phyloP scores from a whole-genome alignment of 2,888 invertebrate species.

The Mimas tiliae region DNA sequence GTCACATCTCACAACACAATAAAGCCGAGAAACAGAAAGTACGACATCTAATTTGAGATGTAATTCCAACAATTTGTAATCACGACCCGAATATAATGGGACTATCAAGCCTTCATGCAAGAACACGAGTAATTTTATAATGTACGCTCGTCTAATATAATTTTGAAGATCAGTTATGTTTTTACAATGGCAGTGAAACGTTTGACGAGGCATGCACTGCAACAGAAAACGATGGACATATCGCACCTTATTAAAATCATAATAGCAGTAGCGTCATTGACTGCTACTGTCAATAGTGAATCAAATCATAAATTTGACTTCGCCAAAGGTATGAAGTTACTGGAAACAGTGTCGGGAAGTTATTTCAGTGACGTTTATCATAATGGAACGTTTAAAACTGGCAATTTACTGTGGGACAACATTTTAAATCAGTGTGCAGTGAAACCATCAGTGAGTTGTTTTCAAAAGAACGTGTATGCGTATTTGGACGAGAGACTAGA shows the following conservation, averaged over 20 bases:
- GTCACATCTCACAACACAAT: constrained; percentile 36
- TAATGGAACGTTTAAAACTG: constrained; percentile 81
- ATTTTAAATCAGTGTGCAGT: constrained; percentile 89
- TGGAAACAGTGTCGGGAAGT: constrained; percentile 67
- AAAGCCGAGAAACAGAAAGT: constrained; percentile 37
- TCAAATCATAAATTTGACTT: constrained; percentile 57
- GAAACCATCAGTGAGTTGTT: constrained; percentile 88
- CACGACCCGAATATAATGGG: constrained; percentile 56
- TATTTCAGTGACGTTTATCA: constrained; percentile 70
- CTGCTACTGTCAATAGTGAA: constrained; percentile 39
- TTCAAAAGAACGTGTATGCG: constrained; percentile 90
- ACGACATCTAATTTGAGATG: constrained; percentile 28
- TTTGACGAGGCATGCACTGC: constrained; percentile 41
- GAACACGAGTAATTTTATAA: constrained; percentile 27
- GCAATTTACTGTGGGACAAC: constrained; percentile 89
- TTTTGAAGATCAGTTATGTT: constrained; percentile 21
- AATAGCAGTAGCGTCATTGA: constrained; percentile 57
- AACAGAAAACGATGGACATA: constrained; percentile 38
- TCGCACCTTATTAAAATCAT: constrained; percentile 50
- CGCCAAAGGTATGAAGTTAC: constrained; percentile 60
- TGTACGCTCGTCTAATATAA: constrained; percentile 3
- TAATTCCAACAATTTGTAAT: constrained; percentile 51
- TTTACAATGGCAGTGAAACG: constrained; percentile 37
- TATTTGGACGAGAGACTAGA: constrained; percentile 88
- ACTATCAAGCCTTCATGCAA: constrained; percentile 43